These are phyloP conservation scores for Hozukius guyotensis DNA, from an alignment of 2,797 vertebrate genomes.

Conservation along the genomic window DNA sequence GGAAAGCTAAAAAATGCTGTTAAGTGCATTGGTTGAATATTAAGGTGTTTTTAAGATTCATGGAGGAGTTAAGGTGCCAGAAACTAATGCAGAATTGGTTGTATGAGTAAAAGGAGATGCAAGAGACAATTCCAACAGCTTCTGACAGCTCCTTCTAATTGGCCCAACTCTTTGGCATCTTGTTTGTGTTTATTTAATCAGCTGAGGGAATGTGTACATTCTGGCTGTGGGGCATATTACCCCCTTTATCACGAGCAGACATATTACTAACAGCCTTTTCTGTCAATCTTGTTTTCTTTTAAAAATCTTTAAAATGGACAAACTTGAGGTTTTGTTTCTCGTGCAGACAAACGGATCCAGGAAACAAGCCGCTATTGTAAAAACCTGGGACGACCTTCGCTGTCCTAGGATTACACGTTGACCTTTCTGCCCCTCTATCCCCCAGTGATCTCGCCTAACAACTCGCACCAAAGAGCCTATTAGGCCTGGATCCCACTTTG, in stretches of 20 bases:
- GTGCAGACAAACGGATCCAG: constrained; percentile 80
- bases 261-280: constrained; percentile 8
- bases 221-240: constrained; percentile 31
- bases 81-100: constrained; percentile 26
- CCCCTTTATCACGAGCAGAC: constrained; percentile 29
- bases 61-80: constrained; percentile 16
- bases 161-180: constrained; percentile 54
- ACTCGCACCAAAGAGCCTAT: constrained; percentile 88
- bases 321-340: constrained; percentile 81
- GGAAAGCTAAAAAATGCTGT: not conserved
- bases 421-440: constrained; percentile 90
- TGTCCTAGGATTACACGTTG: constrained; percentile 89
- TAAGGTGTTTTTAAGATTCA: constrained; percentile 1
- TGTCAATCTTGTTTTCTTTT: constrained; percentile 12
- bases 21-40: not conserved
- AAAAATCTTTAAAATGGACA: constrained; percentile 76
- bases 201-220: constrained; percentile 52
- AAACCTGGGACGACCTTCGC: constrained; percentile 85
- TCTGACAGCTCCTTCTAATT: constrained; percentile 59
- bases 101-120: constrained; percentile 42
- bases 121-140: constrained; percentile 47
- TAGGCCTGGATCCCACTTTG: constrained; percentile 93
- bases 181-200: constrained; percentile 65
- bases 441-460: constrained; percentile 88
- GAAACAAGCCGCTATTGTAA: constrained; percentile 89